phyloP scores from a whole-genome alignment of 2,888 invertebrate species.

The Sisyra nigra region DNA sequence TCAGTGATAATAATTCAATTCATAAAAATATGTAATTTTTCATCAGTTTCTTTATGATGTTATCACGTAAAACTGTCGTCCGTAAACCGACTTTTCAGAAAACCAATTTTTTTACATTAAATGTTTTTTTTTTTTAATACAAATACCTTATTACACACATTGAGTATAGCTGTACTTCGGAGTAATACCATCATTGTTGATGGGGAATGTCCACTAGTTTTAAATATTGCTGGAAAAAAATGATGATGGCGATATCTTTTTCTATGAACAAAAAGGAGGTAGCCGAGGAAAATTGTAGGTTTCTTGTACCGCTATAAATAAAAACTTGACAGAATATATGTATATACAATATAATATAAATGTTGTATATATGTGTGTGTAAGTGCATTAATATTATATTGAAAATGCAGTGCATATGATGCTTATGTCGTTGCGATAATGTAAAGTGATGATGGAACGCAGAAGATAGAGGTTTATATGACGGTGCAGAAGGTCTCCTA shows the following conservation, averaged over 20 bases:
- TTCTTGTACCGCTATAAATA: slow-evolving; percentile 14
- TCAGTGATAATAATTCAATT: too few species aligned
- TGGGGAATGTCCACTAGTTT: too few species aligned
- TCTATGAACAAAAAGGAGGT: slow-evolving; percentile 1
- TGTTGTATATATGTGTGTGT: background rate
- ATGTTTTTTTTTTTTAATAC: too few species aligned
- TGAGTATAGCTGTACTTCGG: too few species aligned
- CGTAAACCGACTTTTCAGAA: too few species aligned
- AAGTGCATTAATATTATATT: slow-evolving; percentile 2
- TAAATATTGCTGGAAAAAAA: too few species aligned
- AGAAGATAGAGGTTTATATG: background rate
- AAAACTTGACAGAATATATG: slow-evolving; percentile 9
- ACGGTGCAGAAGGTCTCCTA: background rate
- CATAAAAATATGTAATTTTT: too few species aligned
- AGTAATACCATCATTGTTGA: too few species aligned
- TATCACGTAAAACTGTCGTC: too few species aligned
- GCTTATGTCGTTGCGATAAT: background rate
- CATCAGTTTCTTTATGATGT: too few species aligned
- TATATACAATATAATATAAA: background rate
- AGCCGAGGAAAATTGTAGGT: slow-evolving; percentile 14
- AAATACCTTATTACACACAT: too few species aligned
- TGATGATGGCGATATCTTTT: background rate
- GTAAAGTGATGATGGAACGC: background rate
- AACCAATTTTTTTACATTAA: too few species aligned
- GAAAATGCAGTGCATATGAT: background rate